Evolutionary conservation across 2,113 vertebrate genomes (phyloP).

Genomic region (Nanorana parkeri): DNA sequence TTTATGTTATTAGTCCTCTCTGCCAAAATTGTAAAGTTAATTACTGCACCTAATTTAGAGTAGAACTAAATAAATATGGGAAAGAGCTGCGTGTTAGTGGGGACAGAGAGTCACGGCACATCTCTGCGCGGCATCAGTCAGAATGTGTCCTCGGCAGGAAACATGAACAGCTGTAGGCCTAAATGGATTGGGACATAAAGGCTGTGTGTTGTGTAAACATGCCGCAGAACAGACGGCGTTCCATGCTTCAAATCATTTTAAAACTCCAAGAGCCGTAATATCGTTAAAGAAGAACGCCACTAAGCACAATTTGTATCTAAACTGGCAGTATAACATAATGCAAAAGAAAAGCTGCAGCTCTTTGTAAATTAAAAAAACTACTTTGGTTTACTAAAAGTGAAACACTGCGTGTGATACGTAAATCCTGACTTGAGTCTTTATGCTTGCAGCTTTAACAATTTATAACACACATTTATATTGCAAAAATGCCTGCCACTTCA

Average conservation of each 20-base stretch:
- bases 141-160: constrained; percentile 36
- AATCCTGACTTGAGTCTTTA: too few relatives aligned
- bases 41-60: constrained; percentile 40
- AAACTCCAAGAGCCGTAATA: not conserved
- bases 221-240: constrained; percentile 6
- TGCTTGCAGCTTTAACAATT: too few relatives aligned
- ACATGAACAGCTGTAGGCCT: constrained; percentile 36
- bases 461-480: too few relatives aligned
- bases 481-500: too few relatives aligned
- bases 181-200: constrained; percentile 38
- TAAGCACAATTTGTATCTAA: too few relatives aligned
- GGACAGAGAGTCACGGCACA: constrained; percentile 18
- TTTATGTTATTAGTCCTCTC: constrained; percentile 23
- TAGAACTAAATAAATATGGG: constrained; percentile 36
- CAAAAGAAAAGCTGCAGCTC: too few relatives aligned
- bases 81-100: constrained; percentile 19
- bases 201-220: constrained; percentile 22
- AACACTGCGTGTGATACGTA: too few relatives aligned
- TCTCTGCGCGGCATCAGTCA: constrained; percentile 35
- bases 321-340: too few relatives aligned
- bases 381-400: too few relatives aligned
- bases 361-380: too few relatives aligned
- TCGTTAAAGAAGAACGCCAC: too few relatives aligned
- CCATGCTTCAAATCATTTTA: constrained; percentile 26
- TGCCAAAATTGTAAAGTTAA: constrained; percentile 33